phyloP scores from a whole-genome alignment of 1,140 invertebrate genomes.

The Panulirus ornatus region DNA sequence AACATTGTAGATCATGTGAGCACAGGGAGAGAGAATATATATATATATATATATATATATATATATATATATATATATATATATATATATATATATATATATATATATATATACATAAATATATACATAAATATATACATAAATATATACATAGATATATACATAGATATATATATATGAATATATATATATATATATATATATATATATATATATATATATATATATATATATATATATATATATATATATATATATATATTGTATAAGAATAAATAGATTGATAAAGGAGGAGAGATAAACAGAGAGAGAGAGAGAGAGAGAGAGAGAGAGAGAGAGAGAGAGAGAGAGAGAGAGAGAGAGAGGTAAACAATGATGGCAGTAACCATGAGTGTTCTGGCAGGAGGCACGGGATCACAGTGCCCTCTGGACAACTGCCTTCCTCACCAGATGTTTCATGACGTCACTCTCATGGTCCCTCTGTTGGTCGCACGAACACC shows the following conservation, averaged over 20 bases:
- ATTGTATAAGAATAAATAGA: neutral
- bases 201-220: neutral
- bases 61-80: too few relatives aligned
- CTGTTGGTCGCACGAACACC: constrained; percentile 8
- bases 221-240: too few relatives aligned
- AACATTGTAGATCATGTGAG: too few relatives aligned
- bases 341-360: constrained; percentile 42
- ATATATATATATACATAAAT: too few relatives aligned
- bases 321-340: constrained; percentile 27
- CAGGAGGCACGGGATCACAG: neutral
- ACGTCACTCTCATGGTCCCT: constrained; percentile 11
- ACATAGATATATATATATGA: too few relatives aligned
- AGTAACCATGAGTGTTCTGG: constrained; percentile 34
- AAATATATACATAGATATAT: too few relatives aligned
- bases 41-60: too few relatives aligned
- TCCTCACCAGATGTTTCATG: constrained; percentile 41
- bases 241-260: neutral
- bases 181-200: neutral
- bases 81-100: too few relatives aligned
- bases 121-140: too few relatives aligned
- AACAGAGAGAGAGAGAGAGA: neutral
- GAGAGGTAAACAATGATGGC: constrained; percentile 26
- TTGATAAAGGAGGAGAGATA: neutral
- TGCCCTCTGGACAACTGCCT: neutral
- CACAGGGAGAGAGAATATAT: too few relatives aligned